Percentiles rank a stretch among this genome's conserved stretches.
Conservation (phyloP, 2,113 vertebrate genomes). For the Archilochus colubris region DNA sequence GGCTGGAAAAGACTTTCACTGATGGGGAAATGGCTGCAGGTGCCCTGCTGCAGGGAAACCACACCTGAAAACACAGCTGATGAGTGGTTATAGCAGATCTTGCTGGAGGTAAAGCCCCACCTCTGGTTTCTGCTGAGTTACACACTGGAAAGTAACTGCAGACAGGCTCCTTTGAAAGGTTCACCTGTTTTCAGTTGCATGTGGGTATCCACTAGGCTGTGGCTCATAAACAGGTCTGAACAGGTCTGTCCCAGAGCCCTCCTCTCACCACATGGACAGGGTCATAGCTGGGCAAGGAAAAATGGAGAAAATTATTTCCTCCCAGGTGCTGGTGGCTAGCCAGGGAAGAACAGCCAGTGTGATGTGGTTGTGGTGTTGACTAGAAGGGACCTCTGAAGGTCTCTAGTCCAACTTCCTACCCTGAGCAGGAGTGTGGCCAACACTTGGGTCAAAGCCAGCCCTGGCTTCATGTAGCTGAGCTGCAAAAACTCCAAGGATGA, state of each 20-base stretch:
- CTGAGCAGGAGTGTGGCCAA: neutral
- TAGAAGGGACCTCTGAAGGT: neutral
- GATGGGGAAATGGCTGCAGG: constrained; percentile 7
- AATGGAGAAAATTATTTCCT: neutral
- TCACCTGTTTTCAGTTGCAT: neutral
- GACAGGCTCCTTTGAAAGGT: neutral
- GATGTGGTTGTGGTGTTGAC: neutral
- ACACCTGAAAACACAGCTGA: constrained; percentile 44
- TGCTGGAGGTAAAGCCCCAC: neutral
- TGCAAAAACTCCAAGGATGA: neutral
- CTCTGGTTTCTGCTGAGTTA: constrained; percentile 7
- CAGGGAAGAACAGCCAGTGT: neutral
- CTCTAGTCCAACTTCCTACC: neutral
- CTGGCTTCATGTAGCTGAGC: neutral
- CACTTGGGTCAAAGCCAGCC: neutral
- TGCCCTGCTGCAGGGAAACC: neutral
- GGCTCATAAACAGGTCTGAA: neutral
- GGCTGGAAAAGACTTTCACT: constrained; percentile 22
- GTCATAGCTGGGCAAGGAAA: neutral
- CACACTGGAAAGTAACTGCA: neutral
- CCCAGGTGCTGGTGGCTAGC: neutral
- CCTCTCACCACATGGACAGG: neutral
- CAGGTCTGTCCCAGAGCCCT: neutral
- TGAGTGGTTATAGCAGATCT: neutral
- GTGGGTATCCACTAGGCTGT: neutral